A percentile compares a stretch with the other conserved stretches of the same genome.
These are phyloP conservation scores for Lepus americanus DNA, from an alignment of 2,113 vertebrate genomes.

Conservation along the genomic window DNA sequence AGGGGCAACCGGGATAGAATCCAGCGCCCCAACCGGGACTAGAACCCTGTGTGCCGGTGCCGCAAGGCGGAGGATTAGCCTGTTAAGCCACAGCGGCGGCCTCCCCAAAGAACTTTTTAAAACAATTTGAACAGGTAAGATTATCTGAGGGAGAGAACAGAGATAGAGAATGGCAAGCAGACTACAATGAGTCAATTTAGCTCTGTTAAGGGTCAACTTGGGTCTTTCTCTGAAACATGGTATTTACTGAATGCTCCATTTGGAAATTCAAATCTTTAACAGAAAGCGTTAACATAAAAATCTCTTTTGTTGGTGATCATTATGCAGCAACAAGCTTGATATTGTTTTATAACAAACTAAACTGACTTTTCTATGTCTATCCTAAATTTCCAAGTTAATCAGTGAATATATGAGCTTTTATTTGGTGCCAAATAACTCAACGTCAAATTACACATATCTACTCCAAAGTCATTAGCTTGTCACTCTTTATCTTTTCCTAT, in stretches of 20 bases:
- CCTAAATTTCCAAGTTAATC: slow-evolving; percentile 4
- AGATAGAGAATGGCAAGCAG: neutral
- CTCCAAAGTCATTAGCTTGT: neutral
- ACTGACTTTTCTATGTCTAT: neutral
- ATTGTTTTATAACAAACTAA: neutral
- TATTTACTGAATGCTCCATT: neutral
- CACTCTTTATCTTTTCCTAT: too few species aligned
- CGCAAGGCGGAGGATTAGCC: too few species aligned
- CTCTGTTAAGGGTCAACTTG: neutral
- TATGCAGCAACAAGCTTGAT: neutral
- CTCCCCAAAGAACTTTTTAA: neutral
- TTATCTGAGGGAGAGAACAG: neutral
- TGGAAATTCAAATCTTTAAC: neutral
- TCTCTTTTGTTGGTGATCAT: neutral
- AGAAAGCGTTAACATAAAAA: neutral
- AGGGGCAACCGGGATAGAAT: too few species aligned
- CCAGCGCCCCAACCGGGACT: too few species aligned
- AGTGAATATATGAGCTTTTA: neutral
- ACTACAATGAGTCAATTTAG: neutral
- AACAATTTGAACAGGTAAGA: neutral
- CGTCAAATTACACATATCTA: neutral
- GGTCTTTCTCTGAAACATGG: neutral
- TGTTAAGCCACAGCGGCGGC: too few species aligned
- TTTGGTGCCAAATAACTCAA: neutral
- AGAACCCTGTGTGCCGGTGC: too few species aligned